Conservation (phyloP, 2,888 invertebrate genomes). For the Chydorus sphaericus region DNA sequence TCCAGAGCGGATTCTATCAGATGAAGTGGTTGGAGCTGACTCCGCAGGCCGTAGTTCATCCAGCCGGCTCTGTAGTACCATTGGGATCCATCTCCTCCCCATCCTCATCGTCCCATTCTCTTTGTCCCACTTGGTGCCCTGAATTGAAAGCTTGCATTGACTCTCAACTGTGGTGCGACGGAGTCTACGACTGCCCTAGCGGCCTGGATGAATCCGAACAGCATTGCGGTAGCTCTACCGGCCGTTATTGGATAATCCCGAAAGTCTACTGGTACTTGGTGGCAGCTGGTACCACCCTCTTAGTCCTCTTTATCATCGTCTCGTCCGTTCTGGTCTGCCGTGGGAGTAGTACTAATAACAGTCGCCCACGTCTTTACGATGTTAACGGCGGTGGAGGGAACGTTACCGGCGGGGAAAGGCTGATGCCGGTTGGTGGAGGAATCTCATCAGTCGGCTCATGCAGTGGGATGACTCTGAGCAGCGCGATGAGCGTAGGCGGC, state of each 20-base stretch:
- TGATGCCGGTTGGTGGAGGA: background rate
- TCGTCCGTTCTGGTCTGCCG: constrained; percentile 37
- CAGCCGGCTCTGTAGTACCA: constrained; percentile 14
- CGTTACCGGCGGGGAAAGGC: too few species aligned
- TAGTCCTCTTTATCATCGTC: constrained; percentile 41
- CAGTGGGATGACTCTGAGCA: too few species aligned
- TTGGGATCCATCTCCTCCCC: constrained; percentile 7
- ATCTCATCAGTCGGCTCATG: too few species aligned
- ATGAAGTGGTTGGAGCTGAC: constrained; percentile 68
- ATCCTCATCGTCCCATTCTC: constrained; percentile 13
- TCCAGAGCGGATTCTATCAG: constrained; percentile 55
- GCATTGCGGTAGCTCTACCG: constrained; percentile 51
- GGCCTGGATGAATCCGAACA: constrained; percentile 65
- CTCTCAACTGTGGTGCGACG: constrained; percentile 64
- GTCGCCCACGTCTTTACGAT: constrained; percentile 15
- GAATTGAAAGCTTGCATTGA: constrained; percentile 68
- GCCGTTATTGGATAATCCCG: constrained; percentile 42
- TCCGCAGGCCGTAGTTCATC: constrained; percentile 20
- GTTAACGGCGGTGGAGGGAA: constrained; percentile 16
- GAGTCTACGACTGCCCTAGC: constrained; percentile 60
- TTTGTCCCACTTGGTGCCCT: constrained; percentile 38
- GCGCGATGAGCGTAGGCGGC: too few species aligned
- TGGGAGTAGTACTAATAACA: constrained; percentile 16
- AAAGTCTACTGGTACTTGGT: constrained; percentile 24
- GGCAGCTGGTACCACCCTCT: constrained; percentile 44